A percentile compares a stretch with the other conserved stretches of the same genome.
Conservation (phyloP, 37 sponge, comb jelly and placozoan species). For the Eunapius fragilis region DNA sequence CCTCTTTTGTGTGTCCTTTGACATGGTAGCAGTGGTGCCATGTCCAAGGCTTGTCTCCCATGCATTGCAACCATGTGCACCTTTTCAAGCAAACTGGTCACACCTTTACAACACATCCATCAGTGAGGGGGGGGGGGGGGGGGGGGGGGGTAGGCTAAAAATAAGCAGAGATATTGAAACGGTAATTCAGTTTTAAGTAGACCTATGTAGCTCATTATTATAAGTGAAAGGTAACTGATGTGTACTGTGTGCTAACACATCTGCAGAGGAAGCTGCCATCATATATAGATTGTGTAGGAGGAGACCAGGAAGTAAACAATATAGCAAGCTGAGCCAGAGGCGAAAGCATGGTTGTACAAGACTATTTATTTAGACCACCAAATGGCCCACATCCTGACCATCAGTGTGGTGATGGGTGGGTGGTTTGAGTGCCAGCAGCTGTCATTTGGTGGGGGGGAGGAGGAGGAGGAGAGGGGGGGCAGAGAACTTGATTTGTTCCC, state of each 20-base stretch:
- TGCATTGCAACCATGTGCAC: background rate
- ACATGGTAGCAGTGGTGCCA: background rate
- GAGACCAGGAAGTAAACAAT: background rate
- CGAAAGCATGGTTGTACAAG: no score
- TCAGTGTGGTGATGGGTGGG: background rate
- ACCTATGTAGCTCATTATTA: no score
- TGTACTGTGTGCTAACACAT: background rate
- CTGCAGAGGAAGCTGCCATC: background rate
- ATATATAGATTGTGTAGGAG: background rate
- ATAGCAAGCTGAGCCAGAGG: no score
- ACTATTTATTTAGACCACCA: background rate
- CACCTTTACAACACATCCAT: background rate
- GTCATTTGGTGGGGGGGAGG: background rate
- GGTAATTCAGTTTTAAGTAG: no score
- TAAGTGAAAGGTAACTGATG: no score
- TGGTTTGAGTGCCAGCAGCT: background rate
- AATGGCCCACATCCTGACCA: background rate
- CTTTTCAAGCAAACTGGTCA: background rate
- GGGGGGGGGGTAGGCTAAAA: no score
- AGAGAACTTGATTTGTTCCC: background rate
- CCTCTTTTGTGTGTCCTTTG: background rate
- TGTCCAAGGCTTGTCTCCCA: background rate
- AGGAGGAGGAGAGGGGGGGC: background rate
- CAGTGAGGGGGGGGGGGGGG: background rate
- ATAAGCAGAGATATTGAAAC: no score